Base-by-base conservation (phyloP, 2,888 invertebrate genomes). In the Ormyrus nitidulus region DNA sequence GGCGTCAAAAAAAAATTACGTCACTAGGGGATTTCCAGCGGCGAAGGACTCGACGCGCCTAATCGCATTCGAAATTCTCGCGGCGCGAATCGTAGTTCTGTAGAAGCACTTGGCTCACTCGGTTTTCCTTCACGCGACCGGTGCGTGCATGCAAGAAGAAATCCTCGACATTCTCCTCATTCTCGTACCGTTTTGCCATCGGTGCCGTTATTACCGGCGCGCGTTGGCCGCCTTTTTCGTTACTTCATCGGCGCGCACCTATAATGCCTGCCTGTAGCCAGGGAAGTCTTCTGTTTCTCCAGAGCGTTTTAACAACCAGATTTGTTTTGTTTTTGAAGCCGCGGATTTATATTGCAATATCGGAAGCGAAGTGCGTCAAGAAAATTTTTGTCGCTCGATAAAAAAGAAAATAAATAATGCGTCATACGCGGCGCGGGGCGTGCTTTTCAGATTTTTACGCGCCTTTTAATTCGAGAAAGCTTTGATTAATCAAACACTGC, bases 131-230 rank as follows among this genome's bases (percentile, higher is more conserved):
- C 80, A 81, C 77, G 80, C 61, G 77, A 61, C 49, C 69, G 74
- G 54, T 65, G 69, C 77, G 74, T 81, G 80, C 46, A n/a, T 2
- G n/a, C 64, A 46, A 81, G 53, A 69, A 72, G 76, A 81, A 68
- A 76, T 83, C 83, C 83, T 84, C 83, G 84, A 83, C 83, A 84
- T 82, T 85, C 82, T 81, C 78, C 71, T n/a, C 48, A 19, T 46
- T 78, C 82, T 80, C 71, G 68, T 34, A 72, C 44, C 59, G 51
- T 79, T 74, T 81, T 68, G 13, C 71, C 74, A 73, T 77, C 13
- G 54, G 49, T 77, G 68, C 77, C 73, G 75, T 74, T 81, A 69
- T 8, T 4, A 51, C 34, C 34, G 34, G 34, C 34, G 34, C 34
- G 34, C 34, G 34, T 4, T 48, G 76, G 48, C 76, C 69, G 54